Conservation (phyloP, 2,797 vertebrate genomes). For the Yasuhikotakia modesta region DNA sequence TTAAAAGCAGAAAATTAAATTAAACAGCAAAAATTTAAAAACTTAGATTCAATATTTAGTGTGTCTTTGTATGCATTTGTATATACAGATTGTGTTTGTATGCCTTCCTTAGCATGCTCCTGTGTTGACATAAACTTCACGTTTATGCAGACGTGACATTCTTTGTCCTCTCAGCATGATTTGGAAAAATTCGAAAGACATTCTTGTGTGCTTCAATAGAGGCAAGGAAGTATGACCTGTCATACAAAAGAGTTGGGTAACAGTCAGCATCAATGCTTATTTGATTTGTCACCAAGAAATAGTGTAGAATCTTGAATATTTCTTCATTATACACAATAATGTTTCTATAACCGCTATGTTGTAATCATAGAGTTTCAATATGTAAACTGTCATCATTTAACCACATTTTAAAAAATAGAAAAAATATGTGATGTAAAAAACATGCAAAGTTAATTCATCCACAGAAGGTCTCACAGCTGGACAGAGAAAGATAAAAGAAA, state of each 20-base stretch:
- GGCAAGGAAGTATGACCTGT: not conserved
- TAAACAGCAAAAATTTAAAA: no score
- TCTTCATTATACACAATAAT: not conserved
- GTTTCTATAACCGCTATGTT: not conserved
- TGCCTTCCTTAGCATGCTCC: no score
- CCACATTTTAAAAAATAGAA: not conserved
- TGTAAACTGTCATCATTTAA: no score
- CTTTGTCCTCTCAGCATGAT: no score
- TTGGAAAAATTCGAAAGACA: no score
- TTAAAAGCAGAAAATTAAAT: no score
- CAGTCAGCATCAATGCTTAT: not conserved
- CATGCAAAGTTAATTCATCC: conserved; percentile 51
- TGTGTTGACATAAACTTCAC: no score
- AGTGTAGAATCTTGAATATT: not conserved
- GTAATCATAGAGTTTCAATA: not conserved
- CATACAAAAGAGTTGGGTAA: not conserved
- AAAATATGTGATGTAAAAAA: not conserved
- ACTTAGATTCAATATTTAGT: no score
- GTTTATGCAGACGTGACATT: no score
- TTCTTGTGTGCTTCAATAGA: not conserved
- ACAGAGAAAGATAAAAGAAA: conserved; percentile 29
- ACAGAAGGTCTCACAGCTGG: conserved; percentile 53
- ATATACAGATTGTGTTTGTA: no score
- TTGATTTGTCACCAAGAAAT: not conserved
- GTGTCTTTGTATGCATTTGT: no score